Evolutionary conservation across 1,140 invertebrate species (phyloP).

Genomic region (Parasteatoda tepidariorum): DNA sequence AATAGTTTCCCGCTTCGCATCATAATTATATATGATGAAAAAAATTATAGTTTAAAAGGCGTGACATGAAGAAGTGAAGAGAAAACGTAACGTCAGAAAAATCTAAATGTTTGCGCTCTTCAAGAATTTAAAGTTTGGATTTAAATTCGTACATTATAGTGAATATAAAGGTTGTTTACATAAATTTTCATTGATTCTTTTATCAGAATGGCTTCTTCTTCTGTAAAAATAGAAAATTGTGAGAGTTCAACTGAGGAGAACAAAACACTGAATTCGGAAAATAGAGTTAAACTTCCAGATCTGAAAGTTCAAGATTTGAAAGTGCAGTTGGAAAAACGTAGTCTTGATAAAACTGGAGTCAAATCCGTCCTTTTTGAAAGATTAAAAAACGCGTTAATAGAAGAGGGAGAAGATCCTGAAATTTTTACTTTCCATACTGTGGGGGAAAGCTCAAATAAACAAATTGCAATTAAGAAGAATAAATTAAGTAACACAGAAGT

Average conservation of each 20-base stretch:
- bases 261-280: neutral
- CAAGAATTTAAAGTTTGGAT: no score
- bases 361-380: conserved; percentile 89
- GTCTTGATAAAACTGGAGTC: conserved; percentile 87
- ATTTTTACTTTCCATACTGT: conserved; percentile 80
- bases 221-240: neutral
- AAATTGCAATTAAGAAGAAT: no score
- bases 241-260: neutral
- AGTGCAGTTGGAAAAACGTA: conserved; percentile 86
- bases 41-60: no score
- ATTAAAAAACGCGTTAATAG: conserved; percentile 76
- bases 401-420: conserved; percentile 82
- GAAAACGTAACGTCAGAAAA: neutral
- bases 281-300: conserved; percentile 77
- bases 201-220: neutral
- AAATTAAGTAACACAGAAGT: neutral
- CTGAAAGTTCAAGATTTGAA: conserved; percentile 89
- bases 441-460: conserved; percentile 68
- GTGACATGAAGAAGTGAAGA: neutral
- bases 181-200: no score
- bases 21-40: no score
- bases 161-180: no score
- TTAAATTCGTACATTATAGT: no score
- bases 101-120: neutral
- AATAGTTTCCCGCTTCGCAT: no score